Percentiles rank a stretch among this genome's conserved stretches.
phyloP scores from a whole-genome alignment of 2,888 invertebrate species.

The Geotrupes spiniger region DNA sequence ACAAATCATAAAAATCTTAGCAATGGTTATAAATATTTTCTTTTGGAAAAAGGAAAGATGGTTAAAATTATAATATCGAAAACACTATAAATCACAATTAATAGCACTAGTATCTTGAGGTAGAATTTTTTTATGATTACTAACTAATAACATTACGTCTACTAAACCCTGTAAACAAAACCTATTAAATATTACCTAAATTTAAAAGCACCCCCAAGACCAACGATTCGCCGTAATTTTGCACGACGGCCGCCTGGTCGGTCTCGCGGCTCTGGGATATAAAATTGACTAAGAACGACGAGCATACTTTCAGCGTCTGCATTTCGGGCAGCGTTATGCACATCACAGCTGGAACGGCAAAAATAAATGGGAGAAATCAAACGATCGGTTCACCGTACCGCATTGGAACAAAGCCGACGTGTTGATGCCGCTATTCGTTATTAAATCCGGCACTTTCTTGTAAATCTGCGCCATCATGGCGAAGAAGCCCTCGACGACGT shows the following conservation, averaged over 20 bases:
- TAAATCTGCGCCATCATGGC: conserved; percentile 60
- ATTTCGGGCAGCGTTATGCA: conserved; percentile 62
- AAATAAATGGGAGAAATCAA: background rate
- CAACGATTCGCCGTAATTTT: conserved; percentile 59
- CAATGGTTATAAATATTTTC: too few species aligned
- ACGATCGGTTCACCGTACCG: conserved; percentile 41
- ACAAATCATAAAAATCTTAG: too few species aligned
- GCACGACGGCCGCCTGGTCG: conserved; percentile 54
- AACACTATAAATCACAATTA: too few species aligned
- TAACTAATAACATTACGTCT: too few species aligned
- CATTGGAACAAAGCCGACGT: conserved; percentile 55
- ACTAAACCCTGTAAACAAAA: too few species aligned
- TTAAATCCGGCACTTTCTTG: conserved; percentile 61
- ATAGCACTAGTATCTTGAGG: too few species aligned
- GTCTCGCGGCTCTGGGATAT: conserved; percentile 56
- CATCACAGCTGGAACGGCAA: conserved; percentile 51
- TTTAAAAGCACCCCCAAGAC: conserved; percentile 58
- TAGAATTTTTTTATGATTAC: too few species aligned
- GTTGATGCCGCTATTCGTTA: conserved; percentile 45
- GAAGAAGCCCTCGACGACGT: conserved; percentile 71
- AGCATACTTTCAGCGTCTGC: conserved; percentile 58
- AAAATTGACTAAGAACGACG: conserved; percentile 60
- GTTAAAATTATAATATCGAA: too few species aligned
- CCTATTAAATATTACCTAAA: conserved; percentile 57
- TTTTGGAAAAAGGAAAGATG: too few species aligned